Conservation (phyloP, 2,113 vertebrate species). For the Diglossa brunneiventris region DNA sequence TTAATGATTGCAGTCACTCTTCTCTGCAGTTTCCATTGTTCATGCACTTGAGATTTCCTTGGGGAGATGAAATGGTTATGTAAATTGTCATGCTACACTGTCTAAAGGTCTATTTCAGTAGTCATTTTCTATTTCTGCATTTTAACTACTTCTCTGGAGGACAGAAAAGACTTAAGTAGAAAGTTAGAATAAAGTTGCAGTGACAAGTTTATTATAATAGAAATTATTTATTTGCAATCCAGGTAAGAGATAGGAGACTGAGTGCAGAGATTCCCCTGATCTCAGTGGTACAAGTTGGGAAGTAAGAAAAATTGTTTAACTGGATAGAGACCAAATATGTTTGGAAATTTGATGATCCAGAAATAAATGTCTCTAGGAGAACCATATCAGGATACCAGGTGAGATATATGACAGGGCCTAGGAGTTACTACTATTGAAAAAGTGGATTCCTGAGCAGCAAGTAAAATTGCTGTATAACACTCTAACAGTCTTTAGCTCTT, state of each 20-base stretch:
- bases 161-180: not conserved
- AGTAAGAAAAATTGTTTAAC: not conserved
- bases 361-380: not conserved
- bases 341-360: not conserved
- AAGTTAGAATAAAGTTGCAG: not conserved
- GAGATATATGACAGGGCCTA: not conserved
- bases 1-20: not conserved
- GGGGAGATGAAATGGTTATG: not conserved
- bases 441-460: not conserved
- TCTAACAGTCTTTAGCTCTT: not conserved
- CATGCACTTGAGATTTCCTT: not conserved
- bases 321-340: not conserved
- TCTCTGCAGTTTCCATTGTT: not conserved
- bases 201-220: not conserved
- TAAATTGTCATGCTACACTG: not conserved
- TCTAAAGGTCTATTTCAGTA: not conserved
- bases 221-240: not conserved
- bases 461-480: not conserved
- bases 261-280: not conserved
- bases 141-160: not conserved
- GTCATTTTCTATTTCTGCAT: not conserved
- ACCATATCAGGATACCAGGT: accelerated
- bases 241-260: not conserved
- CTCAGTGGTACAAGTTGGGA: not conserved
- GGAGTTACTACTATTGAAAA: not conserved